Evolutionary conservation across 2,797 vertebrate species (phyloP), one percentile per base, ranked within the genome.

Genomic region (Arvicola amphibius): DNA sequence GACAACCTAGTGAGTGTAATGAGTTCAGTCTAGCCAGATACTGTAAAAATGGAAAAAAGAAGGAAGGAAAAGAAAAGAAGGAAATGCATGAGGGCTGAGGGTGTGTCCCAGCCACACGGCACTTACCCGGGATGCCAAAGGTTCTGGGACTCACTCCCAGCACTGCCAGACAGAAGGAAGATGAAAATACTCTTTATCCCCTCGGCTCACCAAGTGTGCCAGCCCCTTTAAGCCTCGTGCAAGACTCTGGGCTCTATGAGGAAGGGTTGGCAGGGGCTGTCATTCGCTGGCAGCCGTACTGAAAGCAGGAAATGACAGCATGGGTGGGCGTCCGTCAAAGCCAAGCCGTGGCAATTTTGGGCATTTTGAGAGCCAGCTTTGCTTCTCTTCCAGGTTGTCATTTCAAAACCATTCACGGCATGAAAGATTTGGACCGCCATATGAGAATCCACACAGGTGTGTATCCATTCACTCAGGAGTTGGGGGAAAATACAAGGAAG

Each of bases 391-490:
- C 92, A 99, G 99, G 99, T 90, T 99, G 99, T 98, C 99, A 99
- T 87, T 99, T 99, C 98, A 99, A 99, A 98, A 99, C 99, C 0
- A 99, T 99, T 43, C 99, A 99, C 37, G 99, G 99, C 79, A 99
- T 99, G 98, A 99, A 99, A 98, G 99, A 99, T 96, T 99, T 99
- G 99, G 99, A 99, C 94, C 99, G 99, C 0, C 99, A 99, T 51
- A 98, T 99, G 59, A 99, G 99, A 98, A 99, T 99, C 1, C 99
- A 99, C 98, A 99, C 99, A 0, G 99, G 99, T 99, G 98, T 43
- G 92, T 34, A 19, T 37, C 53, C 14, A 0, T 46, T 53, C 19
- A 0, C 53, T 34, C 43, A 34, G 0, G 13, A 23, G 19, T n/a
- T 13, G 1, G 14, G 10, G 16, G 17, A 29, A 10, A 78, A 63